These are phyloP conservation scores for Drosophila mojavensis DNA, from an alignment of 1,140 invertebrate genomes.

Conservation along the genomic window DNA sequence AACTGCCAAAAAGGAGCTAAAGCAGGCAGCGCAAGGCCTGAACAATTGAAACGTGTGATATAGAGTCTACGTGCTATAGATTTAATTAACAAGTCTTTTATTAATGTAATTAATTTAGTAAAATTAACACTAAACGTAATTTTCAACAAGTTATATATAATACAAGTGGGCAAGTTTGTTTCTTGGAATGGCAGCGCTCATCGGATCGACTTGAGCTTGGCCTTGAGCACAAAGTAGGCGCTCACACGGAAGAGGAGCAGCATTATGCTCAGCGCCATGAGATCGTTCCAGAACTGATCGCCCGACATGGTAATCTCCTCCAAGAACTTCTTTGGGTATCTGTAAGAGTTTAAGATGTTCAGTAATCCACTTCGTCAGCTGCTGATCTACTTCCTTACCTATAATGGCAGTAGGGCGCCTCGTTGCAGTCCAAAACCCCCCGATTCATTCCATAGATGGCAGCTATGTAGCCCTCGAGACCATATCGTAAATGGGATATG, in stretches of 20 bases:
- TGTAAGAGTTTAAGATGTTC: conserved; percentile 60
- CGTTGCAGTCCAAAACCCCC: conserved; percentile 87
- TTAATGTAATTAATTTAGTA: conserved; percentile 86
- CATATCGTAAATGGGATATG: conserved; percentile 94
- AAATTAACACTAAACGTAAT: conserved; percentile 90
- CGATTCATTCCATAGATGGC: conserved; percentile 93
- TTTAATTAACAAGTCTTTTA: conserved; percentile 64
- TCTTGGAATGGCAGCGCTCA: conserved; percentile 26
- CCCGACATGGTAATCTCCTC: conserved; percentile 91
- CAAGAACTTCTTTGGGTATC: conserved; percentile 90
- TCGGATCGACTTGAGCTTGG: conserved; percentile 79
- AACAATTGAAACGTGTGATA: conserved; percentile 65
- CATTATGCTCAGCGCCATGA: conserved; percentile 89
- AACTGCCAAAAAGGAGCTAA: background rate
- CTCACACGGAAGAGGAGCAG: conserved; percentile 89
- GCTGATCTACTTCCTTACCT: conserved; percentile 83
- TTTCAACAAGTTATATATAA: conserved; percentile 91
- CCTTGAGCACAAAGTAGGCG: conserved; percentile 90
- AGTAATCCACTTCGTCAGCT: background rate
- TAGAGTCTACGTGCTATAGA: conserved; percentile 43
- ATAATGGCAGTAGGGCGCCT: conserved; percentile 89
- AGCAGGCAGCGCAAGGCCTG: conserved; percentile 31
- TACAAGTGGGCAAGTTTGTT: conserved; percentile 85
- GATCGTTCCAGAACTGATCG: conserved; percentile 93
- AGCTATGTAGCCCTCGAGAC: conserved; percentile 92